Evolutionary conservation across 2,113 vertebrate species (phyloP).

Genomic region (Lycaon pictus): DNA sequence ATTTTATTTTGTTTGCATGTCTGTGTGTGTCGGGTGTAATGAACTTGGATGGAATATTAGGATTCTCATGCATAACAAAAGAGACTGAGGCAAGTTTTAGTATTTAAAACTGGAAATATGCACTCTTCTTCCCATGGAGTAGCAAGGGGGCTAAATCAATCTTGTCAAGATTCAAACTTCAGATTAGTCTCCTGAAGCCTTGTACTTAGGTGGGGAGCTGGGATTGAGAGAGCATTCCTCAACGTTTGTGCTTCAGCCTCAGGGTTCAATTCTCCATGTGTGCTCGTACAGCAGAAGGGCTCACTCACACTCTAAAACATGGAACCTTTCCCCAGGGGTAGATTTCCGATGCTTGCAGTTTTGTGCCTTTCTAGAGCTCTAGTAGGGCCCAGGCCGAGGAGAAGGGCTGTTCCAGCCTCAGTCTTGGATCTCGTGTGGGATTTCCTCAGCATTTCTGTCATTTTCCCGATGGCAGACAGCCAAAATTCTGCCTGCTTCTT

Average conservation of each 20-base stretch:
- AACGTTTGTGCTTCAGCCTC: background rate
- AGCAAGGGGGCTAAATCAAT: background rate
- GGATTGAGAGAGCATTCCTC: background rate
- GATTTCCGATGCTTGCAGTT: background rate
- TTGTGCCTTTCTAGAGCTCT: background rate
- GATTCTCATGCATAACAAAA: background rate
- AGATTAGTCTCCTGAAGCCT: background rate
- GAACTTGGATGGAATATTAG: background rate
- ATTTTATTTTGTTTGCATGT: background rate
- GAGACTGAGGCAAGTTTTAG: background rate
- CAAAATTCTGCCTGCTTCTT: background rate
- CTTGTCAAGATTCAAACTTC: background rate
- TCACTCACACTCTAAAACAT: background rate
- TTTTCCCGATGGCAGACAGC: background rate
- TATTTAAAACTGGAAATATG: background rate
- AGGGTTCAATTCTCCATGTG: background rate
- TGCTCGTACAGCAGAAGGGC: background rate
- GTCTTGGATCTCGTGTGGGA: background rate
- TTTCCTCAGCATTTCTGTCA: background rate
- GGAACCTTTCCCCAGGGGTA: background rate
- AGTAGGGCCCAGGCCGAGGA: accelerated
- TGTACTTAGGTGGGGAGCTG: background rate
- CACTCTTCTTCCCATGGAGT: background rate
- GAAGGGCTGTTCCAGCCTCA: background rate
- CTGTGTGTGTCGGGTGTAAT: background rate